Percentiles rank a stretch among this genome's conserved stretches.
Evolutionary conservation across 2,888 invertebrate species (phyloP).

Genomic region (Sturmia bella): DNA sequence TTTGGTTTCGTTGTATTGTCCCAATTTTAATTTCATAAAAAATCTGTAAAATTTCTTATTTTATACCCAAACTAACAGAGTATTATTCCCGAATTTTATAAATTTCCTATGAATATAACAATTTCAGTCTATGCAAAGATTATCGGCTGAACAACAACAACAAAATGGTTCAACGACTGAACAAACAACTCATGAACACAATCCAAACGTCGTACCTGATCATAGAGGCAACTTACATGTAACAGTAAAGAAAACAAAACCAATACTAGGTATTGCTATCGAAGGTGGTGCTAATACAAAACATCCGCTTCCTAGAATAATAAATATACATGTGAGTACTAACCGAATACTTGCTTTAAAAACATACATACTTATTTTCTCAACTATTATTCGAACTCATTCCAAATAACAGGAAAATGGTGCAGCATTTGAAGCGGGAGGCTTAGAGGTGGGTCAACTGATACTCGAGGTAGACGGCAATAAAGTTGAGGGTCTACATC

Average conservation of each 20-base stretch:
- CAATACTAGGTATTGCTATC: slow-evolving; percentile 97
- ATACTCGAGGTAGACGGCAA: slow-evolving; percentile 95
- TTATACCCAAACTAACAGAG: neutral
- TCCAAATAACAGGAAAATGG: slow-evolving; percentile 90
- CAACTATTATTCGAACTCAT: neutral
- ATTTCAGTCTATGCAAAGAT: slow-evolving; percentile 88
- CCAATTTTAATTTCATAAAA: neutral
- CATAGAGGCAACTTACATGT: slow-evolving; percentile 94
- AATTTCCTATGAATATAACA: slow-evolving; percentile 10
- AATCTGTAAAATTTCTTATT: slow-evolving; percentile 42
- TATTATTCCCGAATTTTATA: neutral
- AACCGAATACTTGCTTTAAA: neutral
- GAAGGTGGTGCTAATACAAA: slow-evolving; percentile 98
- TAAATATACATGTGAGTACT: slow-evolving; percentile 95
- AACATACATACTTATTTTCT: neutral
- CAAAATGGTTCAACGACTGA: slow-evolving; percentile 83
- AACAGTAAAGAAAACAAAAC: slow-evolving; percentile 95
- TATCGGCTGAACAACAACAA: slow-evolving; percentile 84
- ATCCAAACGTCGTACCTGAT: slow-evolving; percentile 89
- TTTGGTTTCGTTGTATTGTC: too few species aligned
- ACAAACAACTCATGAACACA: slow-evolving; percentile 81
- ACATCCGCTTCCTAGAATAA: slow-evolving; percentile 96
- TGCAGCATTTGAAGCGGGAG: slow-evolving; percentile 95
- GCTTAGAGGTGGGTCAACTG: slow-evolving; percentile 95
- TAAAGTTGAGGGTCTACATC: slow-evolving; percentile 89